Evolutionary conservation across 2,797 vertebrate genomes (phyloP).

Genomic region (Trichosurus vulpecula): DNA sequence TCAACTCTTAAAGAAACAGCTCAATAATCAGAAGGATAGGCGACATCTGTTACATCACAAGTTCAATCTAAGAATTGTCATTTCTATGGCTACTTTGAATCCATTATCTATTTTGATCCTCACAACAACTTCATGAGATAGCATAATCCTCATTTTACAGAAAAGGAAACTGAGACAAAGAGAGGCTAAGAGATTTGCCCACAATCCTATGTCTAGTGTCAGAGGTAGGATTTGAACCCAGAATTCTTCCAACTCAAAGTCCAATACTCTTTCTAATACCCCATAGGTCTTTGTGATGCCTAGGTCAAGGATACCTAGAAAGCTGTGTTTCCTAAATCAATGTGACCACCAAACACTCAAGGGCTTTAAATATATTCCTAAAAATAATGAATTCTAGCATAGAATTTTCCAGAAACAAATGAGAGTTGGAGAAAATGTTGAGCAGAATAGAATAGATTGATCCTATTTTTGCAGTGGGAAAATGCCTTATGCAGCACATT

Average conservation of each 20-base stretch:
- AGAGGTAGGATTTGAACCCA: neutral
- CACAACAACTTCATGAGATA: neutral
- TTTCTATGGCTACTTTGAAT: neutral
- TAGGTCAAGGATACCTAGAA: neutral
- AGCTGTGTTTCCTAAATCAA: neutral
- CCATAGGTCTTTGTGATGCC: neutral
- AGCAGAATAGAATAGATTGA: neutral
- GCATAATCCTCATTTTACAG: neutral
- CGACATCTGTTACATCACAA: slow-evolving; percentile 61
- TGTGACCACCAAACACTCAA: neutral
- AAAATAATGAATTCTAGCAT: neutral
- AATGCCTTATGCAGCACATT: neutral
- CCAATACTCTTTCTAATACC: neutral
- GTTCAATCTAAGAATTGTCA: neutral
- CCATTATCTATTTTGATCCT: neutral
- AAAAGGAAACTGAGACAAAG: neutral
- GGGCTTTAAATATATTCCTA: neutral
- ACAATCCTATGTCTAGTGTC: neutral
- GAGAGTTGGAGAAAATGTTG: neutral
- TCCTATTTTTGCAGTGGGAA: neutral
- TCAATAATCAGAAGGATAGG: slow-evolving; percentile 45
- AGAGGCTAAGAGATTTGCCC: neutral
- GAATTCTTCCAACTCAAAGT: neutral
- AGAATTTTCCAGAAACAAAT: neutral
- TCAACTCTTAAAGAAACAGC: slow-evolving; percentile 46